Percentiles rank a stretch among this genome's conserved stretches.
Conservation (phyloP, 2,113 vertebrate genomes). For the Otolemur garnettii region DNA sequence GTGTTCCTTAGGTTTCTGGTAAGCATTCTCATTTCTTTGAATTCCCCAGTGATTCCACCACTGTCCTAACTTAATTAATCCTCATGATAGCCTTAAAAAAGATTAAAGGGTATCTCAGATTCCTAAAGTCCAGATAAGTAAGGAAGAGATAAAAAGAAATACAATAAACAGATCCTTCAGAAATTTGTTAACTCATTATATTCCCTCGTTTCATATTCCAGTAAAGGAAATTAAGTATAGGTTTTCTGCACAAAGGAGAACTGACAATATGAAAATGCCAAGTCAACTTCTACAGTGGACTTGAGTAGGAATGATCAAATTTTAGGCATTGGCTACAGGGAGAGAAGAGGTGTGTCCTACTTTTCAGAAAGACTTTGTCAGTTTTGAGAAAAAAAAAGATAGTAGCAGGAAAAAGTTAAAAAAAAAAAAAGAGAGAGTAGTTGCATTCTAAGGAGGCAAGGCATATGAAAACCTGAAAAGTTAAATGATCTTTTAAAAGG, state of each 20-base stretch:
- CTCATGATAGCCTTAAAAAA: background rate
- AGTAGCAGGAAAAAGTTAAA: background rate
- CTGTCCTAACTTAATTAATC: conserved; percentile 23
- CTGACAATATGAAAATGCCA: background rate
- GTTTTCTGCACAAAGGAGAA: background rate
- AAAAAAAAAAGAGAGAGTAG: conserved; percentile 7
- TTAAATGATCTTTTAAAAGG: background rate
- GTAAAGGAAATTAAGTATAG: background rate
- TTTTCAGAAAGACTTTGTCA: background rate
- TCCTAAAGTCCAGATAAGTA: background rate
- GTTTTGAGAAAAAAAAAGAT: conserved; percentile 19
- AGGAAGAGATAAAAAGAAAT: conserved; percentile 12
- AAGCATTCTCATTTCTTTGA: conserved; percentile 39
- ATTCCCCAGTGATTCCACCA: background rate
- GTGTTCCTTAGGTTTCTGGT: conserved; percentile 30
- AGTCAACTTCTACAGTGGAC: background rate
- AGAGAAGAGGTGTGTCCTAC: background rate
- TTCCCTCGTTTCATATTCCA: conserved; percentile 12
- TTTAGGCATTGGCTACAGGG: background rate
- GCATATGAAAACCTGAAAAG: conserved; percentile 5
- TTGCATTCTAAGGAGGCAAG: background rate
- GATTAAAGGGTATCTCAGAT: background rate
- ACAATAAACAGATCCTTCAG: background rate
- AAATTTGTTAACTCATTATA: background rate
- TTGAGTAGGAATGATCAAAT: background rate